Evolutionary conservation across 92 coral and sea anemone genomes (phyloP).

Genomic region (Epizoanthus illoricatus): DNA sequence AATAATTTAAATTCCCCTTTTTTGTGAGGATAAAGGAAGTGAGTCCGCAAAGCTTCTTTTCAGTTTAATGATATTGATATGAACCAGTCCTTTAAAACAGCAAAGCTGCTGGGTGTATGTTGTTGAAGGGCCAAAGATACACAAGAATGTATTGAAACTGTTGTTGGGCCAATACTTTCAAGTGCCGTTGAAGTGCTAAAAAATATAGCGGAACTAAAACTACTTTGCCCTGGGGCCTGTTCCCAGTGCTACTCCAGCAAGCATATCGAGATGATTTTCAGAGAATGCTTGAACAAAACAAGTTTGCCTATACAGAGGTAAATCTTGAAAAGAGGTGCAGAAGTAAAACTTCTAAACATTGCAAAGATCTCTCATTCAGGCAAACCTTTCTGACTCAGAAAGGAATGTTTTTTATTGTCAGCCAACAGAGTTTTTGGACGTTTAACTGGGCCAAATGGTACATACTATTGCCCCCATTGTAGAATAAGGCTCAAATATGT

Average conservation of each 20-base stretch:
- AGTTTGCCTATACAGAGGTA: not conserved
- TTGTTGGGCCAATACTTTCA: constrained; percentile 12
- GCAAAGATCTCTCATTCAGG: not conserved
- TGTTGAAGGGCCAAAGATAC: not conserved
- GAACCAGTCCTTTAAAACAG: constrained; percentile 7
- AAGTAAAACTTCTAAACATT: constrained; percentile 3
- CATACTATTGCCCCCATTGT: not conserved
- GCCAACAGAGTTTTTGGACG: not conserved
- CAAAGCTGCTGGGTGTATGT: constrained; percentile 4
- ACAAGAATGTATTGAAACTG: constrained; percentile 1
- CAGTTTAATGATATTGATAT: constrained; percentile 1
- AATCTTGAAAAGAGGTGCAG: not conserved
- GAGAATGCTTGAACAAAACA: not conserved
- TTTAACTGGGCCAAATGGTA: constrained; percentile 10
- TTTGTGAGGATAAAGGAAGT: constrained; percentile 6
- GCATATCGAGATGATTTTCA: not conserved
- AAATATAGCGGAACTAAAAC: not conserved
- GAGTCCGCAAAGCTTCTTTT: not conserved
- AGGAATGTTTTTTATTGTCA: not conserved
- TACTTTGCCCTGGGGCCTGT: not conserved
- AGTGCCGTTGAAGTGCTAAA: not conserved
- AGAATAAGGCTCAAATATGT: not conserved
- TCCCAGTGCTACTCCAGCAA: not conserved
- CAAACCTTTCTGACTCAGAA: constrained; percentile 3
- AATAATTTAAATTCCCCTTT: not conserved